These are phyloP conservation scores for Limnodromus scolopaceus DNA, from an alignment of 2,797 vertebrate species.

Conservation along the genomic window DNA sequence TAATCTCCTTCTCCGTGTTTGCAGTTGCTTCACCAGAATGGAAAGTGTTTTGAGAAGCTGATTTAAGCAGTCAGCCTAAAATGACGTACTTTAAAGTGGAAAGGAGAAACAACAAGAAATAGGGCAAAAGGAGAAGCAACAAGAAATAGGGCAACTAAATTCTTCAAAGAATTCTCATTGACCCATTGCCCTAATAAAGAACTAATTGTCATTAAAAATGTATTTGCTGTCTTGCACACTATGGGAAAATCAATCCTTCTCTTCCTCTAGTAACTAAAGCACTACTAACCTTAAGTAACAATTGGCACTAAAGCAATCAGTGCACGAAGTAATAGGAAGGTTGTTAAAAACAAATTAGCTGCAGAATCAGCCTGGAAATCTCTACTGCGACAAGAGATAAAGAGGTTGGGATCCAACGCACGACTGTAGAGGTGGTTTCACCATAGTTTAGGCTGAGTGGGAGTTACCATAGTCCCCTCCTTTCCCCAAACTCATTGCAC, in stretches of 20 bases:
- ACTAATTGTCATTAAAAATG: background rate
- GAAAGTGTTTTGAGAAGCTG: background rate
- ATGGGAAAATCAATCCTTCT: background rate
- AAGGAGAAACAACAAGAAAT: background rate
- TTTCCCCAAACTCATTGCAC: background rate
- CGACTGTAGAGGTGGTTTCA: background rate
- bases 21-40: background rate
- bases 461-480: background rate
- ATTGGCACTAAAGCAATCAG: background rate
- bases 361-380: slow-evolving; percentile 13
- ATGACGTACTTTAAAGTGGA: background rate
- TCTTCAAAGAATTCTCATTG: background rate
- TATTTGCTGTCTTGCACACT: background rate
- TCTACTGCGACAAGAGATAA: background rate
- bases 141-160: background rate
- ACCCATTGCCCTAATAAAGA: background rate
- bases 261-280: background rate
- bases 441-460: background rate
- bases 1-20: background rate
- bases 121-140: background rate
- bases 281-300: background rate
- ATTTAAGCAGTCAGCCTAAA: background rate
- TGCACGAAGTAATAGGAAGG: background rate
- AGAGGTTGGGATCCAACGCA: background rate
- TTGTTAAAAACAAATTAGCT: slow-evolving; percentile 14